Base-by-base conservation (phyloP, 2,888 invertebrate species). In the Isotomurus palustris region DNA sequence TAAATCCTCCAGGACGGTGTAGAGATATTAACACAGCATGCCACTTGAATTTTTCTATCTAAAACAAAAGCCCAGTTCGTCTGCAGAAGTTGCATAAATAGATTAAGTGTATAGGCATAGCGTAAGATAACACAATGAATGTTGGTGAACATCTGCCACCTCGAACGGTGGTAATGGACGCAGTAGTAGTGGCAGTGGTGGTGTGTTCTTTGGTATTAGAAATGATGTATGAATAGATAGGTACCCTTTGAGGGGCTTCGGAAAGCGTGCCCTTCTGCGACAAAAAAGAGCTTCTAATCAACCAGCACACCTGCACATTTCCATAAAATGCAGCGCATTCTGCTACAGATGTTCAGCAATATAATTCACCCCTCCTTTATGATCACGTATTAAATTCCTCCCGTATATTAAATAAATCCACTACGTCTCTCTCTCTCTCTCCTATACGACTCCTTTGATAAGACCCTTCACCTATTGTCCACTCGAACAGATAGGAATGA, bases 161-260 rank as follows among this genome's bases (percentile, higher is more conserved):
- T 43, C 10, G 21, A 3, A 8, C 24, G 43, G 21, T 43, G 22
- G 43, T 22, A 38, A 17, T 38, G 14, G 38, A n/a, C n/a, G n/a
- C n/a, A n/a, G 38, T 38, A 38, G 38, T 14, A 38, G 6, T 38
- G 38, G 38, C 19, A 19, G 38, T 38, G 38, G 38, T 38, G 38
- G 43, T 43, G 22, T n/a, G n/a, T n/a, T n/a, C n/a, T n/a, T n/a
- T n/a, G n/a, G n/a, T n/a, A n/a, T n/a, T n/a, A n/a, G n/a, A n/a
- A n/a, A n/a, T n/a, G n/a, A n/a, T n/a, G n/a, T n/a, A n/a, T n/a
- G n/a, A n/a, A n/a, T n/a, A n/a, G n/a, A n/a, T n/a, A n/a, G n/a
- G n/a, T n/a, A n/a, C 43, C 43, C 43, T 43, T 43, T 43, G 43
- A 43, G 43, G 43, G 43, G 43, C 43, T 43, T 43, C 40, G 43